Conservation (phyloP, 2,888 invertebrate species). For the Hypolimnas misippus region DNA sequence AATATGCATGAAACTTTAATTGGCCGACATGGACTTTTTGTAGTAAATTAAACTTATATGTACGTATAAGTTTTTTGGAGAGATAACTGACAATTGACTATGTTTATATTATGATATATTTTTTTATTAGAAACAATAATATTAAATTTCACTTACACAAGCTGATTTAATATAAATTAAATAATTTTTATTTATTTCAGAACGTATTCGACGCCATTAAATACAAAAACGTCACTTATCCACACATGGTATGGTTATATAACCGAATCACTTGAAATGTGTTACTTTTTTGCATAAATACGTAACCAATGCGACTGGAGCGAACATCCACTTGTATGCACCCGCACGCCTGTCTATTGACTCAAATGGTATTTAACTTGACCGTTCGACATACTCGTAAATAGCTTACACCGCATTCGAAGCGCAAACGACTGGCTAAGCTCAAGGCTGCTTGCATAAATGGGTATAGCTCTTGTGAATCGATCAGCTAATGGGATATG, state of each 20-base stretch:
- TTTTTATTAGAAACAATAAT: too few species aligned
- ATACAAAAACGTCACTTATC: too few species aligned
- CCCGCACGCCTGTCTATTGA: conserved; percentile 40
- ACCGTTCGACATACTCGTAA: conserved; percentile 41
- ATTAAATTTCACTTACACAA: too few species aligned
- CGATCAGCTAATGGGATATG: conserved; percentile 83
- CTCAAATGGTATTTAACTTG: conserved; percentile 38
- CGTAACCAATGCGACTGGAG: not conserved
- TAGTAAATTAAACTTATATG: too few species aligned
- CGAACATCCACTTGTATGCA: conserved; percentile 31
- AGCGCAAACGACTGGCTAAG: conserved; percentile 41
- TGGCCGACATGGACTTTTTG: not conserved
- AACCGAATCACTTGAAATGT: not conserved
- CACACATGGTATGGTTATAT: too few species aligned
- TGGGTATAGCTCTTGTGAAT: conserved; percentile 74
- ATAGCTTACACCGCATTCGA: conserved; percentile 41
- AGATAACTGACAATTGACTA: too few species aligned
- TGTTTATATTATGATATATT: too few species aligned
- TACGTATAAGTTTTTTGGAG: too few species aligned
- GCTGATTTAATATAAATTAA: too few species aligned
- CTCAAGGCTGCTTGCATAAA: conserved; percentile 54
- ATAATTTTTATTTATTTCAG: too few species aligned
- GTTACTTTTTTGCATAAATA: not conserved
- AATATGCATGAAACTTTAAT: not conserved
- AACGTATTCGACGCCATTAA: too few species aligned